phyloP scores from a whole-genome alignment of 2,888 invertebrate species.

The Pristionchus japonicus region DNA sequence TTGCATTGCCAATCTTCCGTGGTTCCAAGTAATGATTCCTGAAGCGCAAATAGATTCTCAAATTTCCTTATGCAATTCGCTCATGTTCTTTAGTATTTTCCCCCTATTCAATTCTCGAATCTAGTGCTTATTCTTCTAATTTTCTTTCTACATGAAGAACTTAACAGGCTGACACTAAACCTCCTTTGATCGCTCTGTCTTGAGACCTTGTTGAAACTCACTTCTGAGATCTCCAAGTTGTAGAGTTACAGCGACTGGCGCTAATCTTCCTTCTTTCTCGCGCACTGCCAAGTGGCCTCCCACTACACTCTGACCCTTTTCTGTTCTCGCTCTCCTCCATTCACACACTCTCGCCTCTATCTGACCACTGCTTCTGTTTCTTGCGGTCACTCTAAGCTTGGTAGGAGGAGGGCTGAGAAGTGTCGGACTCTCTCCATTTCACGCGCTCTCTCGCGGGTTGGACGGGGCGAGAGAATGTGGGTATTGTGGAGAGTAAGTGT shows the following conservation, averaged over 20 bases:
- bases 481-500: not conserved
- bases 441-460: not conserved
- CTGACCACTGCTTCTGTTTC: not conserved
- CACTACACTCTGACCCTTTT: not conserved
- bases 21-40: too few relatives aligned
- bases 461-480: not conserved
- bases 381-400: constrained; percentile 1
- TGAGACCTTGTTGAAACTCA: not conserved
- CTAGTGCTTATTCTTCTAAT: too few relatives aligned
- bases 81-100: too few relatives aligned
- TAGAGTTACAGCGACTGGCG: not conserved
- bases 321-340: not conserved
- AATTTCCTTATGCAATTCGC: too few relatives aligned
- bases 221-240: not conserved
- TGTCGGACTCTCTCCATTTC: not conserved
- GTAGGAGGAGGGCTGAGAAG: not conserved
- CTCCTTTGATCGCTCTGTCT: not conserved
- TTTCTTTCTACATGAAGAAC: too few relatives aligned
- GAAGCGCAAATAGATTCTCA: too few relatives aligned
- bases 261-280: not conserved
- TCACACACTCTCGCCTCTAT: not conserved
- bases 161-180: too few relatives aligned
- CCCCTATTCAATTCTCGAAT: too few relatives aligned
- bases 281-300: not conserved
- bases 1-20: too few relatives aligned